Base-by-base conservation (phyloP, 2,888 invertebrate species). In the Melieria picta region DNA sequence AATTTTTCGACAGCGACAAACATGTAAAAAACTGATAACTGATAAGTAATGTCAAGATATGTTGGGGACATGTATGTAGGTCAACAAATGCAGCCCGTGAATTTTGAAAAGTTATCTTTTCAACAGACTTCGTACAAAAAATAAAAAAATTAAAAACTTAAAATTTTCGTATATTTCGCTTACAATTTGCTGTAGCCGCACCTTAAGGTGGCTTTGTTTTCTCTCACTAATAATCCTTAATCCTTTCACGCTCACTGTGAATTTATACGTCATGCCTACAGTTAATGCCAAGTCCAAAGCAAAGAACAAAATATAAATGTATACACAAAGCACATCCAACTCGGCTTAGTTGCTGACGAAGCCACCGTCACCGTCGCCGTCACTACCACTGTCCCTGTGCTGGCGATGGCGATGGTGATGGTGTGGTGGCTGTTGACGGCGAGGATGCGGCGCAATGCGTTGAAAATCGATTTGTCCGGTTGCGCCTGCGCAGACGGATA, bases 381-480 rank as follows among this genome's bases (percentile, higher is more conserved):
- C 61, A 1, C 52, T 69, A 46, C 55, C 63, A 71, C 42, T 69
- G 52, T 56, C 9, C 13, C 55, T 55, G 55, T 45, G 30, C 30
- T 30, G 30, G 47, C 57, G 48, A 55, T 57, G 48, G 71, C 75
- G 72, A 76, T 58, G 71, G 48, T 43, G 13, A 48, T 47, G 66
- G 13, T 48, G 43, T 48, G 13, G 60, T 7, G 13, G 13, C 47
- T 13, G 42, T 58, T 42, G 50, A 48, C 46, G 60, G 5, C 11
- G 66, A 46, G 58, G 43, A 58, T 57, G 78, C 80, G 80, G 79
- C 78, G 81, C 81, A 80, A 79, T 80, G 83, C 84, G 83, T 83
- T 82, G 85, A 84, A 84, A 84, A 84, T 84, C 84, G 84, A 84
- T 84, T 84, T 84, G 85, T 84, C 81, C 81, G 74, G 83, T 82